Percentiles rank a stretch among this genome's conserved stretches.
Conservation (phyloP, 2,797 vertebrate species). For the Poeciliopsis turneri region DNA sequence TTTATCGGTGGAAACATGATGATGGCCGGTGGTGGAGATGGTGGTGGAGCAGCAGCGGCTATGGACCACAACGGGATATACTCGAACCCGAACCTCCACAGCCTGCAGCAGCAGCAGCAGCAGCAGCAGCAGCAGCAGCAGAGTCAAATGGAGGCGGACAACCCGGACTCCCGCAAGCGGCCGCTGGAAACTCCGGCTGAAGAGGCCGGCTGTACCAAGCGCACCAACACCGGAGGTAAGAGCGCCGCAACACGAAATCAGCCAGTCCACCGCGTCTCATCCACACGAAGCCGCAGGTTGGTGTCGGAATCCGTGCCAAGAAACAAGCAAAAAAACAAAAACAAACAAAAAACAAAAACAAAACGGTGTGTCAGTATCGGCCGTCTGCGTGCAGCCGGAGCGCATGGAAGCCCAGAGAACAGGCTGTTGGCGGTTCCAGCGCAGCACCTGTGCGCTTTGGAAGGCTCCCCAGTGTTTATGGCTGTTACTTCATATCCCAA, state of each 20-base stretch:
- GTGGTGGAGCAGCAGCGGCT: conserved; percentile 68
- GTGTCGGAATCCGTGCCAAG: not conserved
- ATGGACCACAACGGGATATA: conserved; percentile 88
- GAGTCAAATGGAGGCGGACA: conserved; percentile 85
- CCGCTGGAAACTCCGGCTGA: conserved; percentile 89
- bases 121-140: conserved; percentile 77
- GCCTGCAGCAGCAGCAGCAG: conserved; percentile 78
- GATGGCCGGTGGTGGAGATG: conserved; percentile 86
- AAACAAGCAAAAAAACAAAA: too few species aligned
- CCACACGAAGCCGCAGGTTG: conserved; percentile 19
- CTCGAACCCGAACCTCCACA: conserved; percentile 78
- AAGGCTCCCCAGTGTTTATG: conserved; percentile 23
- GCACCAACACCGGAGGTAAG: conserved; percentile 91
- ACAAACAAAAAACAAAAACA: too few species aligned
- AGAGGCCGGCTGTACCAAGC: conserved; percentile 88
- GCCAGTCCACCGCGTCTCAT: conserved; percentile 17
- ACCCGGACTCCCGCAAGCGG: conserved; percentile 88
- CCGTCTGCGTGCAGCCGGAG: not conserved
- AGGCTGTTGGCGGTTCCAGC: not conserved
- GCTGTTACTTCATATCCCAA: conserved; percentile 41
- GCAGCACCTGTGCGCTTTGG: conserved; percentile 56
- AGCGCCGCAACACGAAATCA: conserved; percentile 3
- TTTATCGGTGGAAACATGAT: conserved; percentile 77
- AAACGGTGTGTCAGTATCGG: not conserved
- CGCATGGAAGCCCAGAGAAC: not conserved